phyloP scores from a whole-genome alignment of 2,113 vertebrate species.

The Muscicapa adusta region DNA sequence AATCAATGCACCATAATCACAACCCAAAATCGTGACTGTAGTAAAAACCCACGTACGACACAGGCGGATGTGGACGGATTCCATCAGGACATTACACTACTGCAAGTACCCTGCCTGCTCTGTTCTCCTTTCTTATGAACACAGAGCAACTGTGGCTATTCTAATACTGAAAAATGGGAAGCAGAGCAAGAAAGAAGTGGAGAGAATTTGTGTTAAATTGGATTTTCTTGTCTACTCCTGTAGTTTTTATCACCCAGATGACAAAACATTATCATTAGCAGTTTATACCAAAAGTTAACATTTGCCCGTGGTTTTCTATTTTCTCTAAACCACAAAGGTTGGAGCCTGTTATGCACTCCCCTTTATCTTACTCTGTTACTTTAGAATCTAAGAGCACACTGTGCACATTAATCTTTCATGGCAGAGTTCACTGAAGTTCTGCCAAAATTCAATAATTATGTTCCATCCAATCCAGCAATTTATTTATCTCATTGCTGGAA shows the following conservation, averaged over 20 bases:
- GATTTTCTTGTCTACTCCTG: conserved; percentile 29
- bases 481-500: conserved; percentile 65
- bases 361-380: conserved; percentile 62
- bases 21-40: neutral
- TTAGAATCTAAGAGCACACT: conserved; percentile 40
- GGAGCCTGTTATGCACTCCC: conserved; percentile 11
- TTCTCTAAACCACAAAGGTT: conserved; percentile 34
- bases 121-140: neutral
- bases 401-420: conserved; percentile 62
- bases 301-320: conserved; percentile 45
- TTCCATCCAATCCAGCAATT: conserved; percentile 51
- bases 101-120: neutral
- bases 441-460: conserved; percentile 69
- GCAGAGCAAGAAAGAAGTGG: neutral
- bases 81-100: neutral
- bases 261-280: conserved; percentile 46
- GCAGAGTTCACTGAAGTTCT: conserved; percentile 69
- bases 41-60: neutral
- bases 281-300: conserved; percentile 23
- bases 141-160: neutral
- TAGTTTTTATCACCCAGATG: conserved; percentile 44
- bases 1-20: neutral
- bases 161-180: neutral
- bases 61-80: neutral
- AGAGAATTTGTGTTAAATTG: neutral